Evolutionary conservation across 2,888 invertebrate species (phyloP).

Genomic region (Acanthosepion lycidas): DNA sequence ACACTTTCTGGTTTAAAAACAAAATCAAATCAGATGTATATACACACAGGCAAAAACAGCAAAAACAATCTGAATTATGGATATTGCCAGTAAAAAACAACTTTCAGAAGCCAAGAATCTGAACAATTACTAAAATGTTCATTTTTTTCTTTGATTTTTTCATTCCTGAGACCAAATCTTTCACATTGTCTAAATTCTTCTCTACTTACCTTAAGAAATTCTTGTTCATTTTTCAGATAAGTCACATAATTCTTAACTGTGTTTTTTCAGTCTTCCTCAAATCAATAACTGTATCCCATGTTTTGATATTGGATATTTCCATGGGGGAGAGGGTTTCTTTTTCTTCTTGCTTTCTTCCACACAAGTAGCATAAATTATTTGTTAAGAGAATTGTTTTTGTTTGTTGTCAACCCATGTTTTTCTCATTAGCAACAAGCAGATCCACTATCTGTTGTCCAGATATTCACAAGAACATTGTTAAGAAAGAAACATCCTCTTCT

Average conservation of each 20-base stretch:
- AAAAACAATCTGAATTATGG: no score
- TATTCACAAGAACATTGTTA: neutral
- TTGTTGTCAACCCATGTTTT: neutral
- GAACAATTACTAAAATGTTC: neutral
- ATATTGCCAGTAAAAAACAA: no score
- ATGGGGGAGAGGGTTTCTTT: neutral
- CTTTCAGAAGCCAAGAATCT: no score
- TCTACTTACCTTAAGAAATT: no score
- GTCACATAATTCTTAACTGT: neutral
- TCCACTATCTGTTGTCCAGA: neutral
- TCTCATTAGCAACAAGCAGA: neutral
- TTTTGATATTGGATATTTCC: neutral
- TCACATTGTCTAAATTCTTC: no score
- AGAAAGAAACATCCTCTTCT: neutral
- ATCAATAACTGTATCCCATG: neutral
- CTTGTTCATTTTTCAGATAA: no score
- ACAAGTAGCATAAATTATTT: neutral
- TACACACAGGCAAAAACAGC: no score
- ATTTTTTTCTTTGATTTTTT: neutral
- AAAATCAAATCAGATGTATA: no score
- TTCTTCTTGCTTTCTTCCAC: neutral
- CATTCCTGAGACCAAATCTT: no score
- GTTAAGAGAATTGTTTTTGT: neutral
- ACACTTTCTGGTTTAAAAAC: no score
- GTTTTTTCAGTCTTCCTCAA: neutral